Conservation (phyloP, 2,113 vertebrate species). For the Zeus faber region DNA sequence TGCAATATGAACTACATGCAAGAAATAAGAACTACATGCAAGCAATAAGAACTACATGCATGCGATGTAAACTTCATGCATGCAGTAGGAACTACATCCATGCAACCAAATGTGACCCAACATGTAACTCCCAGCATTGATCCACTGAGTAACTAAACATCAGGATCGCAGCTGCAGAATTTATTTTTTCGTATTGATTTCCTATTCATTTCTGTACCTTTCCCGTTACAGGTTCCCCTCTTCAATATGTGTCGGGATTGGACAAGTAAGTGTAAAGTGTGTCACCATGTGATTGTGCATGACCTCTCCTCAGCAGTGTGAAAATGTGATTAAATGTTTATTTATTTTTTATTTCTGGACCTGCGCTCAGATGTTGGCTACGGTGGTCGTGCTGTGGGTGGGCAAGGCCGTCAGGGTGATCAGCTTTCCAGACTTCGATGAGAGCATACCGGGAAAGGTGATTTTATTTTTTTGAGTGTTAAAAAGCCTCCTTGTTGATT, state of each 20-base stretch:
- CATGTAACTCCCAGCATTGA: no score
- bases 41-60: no score
- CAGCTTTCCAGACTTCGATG: slow-evolving; percentile 88
- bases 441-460: slow-evolving; percentile 86
- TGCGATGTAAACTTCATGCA: no score
- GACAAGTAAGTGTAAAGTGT: slow-evolving; percentile 82
- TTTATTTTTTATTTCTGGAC: slow-evolving; percentile 40
- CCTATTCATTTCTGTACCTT: neutral
- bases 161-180: no score
- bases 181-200: no score
- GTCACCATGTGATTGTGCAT: neutral
- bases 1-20: no score
- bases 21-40: no score
- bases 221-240: slow-evolving; percentile 86
- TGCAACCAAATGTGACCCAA: no score
- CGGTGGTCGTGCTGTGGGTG: slow-evolving; percentile 86
- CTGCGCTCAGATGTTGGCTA: slow-evolving; percentile 90
- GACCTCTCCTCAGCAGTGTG: neutral
- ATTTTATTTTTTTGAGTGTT: slow-evolving; percentile 4
- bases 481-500: neutral
- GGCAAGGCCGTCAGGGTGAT: slow-evolving; percentile 90
- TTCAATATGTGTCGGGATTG: slow-evolving; percentile 91
- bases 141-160: no score
- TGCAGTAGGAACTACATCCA: no score
- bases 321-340: no score